Base-by-base conservation (phyloP, 92 coral and sea anemone species). In the Palythoa grandis region DNA sequence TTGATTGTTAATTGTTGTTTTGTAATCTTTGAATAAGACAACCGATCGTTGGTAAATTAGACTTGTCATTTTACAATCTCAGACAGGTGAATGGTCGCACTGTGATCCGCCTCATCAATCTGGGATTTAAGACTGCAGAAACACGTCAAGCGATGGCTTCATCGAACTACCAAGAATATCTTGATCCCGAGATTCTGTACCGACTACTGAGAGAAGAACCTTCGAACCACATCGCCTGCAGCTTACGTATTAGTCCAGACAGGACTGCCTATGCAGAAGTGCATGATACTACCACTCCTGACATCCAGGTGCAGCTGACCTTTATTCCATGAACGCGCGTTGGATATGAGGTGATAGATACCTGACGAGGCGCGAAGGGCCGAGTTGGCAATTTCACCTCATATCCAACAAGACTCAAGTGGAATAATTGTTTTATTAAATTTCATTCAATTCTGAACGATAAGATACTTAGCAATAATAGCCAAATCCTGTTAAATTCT, bases 221-320 rank as follows among this genome's bases (percentile, higher is more conserved):
- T 14, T 20, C 74, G 12, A 90, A 76, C 70, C 92, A 92, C 87
- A 29, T 88, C 11, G 87, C 80, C 29, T 91, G 95, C 50, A 91
- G 88, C 70, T 92, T 94, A 48, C 98, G 92, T 9, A 40, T 94
- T 20, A 83, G 89, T 24, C 84, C 83, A 0, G 92, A 88, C 68
- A 87, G 92, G 61, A 77, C 88, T 17, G 72, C 94, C 3, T 95
- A 84, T 68, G 95, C 92, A 16, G 91, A 39, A 17, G 84, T 96
- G 15, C 92, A 85, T 70, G 96, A 95, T 88, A 95, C 95, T n/a
- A 63, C 56, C 29, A 94, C 91, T 37, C 96, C 96, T 52, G 96
- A 95, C 77, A 94, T 96, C 29, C 67, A 79, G 84, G 84, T 79
- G 40, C 24, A 17, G 65, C 65, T 11, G 65, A 58, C n/a, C 3